Conservation (phyloP, 1,140 invertebrate genomes). For the Apolygus lucorum region DNA sequence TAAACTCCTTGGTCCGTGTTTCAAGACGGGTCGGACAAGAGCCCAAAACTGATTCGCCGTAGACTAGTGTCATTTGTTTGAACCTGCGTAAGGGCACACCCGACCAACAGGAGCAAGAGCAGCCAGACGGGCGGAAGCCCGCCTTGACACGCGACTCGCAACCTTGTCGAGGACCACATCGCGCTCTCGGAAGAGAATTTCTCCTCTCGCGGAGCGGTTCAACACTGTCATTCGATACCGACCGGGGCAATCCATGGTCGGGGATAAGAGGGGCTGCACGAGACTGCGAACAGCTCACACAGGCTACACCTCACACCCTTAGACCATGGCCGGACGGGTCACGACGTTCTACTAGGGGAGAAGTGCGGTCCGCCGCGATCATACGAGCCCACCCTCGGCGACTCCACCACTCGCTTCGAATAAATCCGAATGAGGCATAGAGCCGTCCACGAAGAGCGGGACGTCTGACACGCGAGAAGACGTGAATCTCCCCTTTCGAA, state of each 20-base stretch:
- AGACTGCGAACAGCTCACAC: constrained; percentile 34
- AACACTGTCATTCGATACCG: constrained; percentile 27
- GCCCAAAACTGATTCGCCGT: no score
- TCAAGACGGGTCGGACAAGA: no score
- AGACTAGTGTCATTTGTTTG: no score
- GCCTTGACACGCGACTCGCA: no score
- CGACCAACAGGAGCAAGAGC: no score
- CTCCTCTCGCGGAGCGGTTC: constrained; percentile 23
- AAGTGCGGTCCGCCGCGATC: constrained; percentile 22
- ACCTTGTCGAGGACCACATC: constrained; percentile 27
- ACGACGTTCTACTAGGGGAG: constrained; percentile 38
- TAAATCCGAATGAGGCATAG: constrained; percentile 3
- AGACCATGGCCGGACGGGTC: constrained; percentile 40
- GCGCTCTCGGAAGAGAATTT: constrained; percentile 3
- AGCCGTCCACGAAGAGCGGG: constrained; percentile 36
- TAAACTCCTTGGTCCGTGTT: no score
- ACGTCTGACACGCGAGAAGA: background rate
- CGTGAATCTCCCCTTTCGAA: constrained; percentile 15
- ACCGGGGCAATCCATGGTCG: background rate
- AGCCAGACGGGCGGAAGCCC: no score
- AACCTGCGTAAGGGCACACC: no score
- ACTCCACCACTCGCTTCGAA: background rate
- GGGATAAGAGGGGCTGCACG: constrained; percentile 22
- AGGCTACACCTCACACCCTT: constrained; percentile 34
- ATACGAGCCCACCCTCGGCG: constrained; percentile 4